phyloP scores from a whole-genome alignment of 2,113 vertebrate species.

The Scytalopus superciliaris region DNA sequence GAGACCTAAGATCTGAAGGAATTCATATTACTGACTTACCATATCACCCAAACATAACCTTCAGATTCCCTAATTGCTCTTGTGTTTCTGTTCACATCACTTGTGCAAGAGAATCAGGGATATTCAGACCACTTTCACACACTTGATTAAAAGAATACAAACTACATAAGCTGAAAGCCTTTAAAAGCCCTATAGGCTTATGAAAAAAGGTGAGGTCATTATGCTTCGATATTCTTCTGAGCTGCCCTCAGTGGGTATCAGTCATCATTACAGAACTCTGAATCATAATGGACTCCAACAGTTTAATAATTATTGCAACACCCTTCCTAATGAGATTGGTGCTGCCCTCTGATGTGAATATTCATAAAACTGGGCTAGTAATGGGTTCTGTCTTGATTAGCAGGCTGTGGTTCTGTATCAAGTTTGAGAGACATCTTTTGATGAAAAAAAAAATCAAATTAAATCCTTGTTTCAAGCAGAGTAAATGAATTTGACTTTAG shows the following conservation, averaged over 20 bases:
- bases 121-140: not conserved
- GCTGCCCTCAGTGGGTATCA: slow-evolving; percentile 40
- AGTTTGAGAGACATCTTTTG: slow-evolving; percentile 52
- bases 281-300: slow-evolving; percentile 63
- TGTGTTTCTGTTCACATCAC: slow-evolving; percentile 1
- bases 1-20: slow-evolving; percentile 47
- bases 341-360: slow-evolving; percentile 55
- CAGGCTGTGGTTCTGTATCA: slow-evolving; percentile 56
- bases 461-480: slow-evolving; percentile 76
- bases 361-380: slow-evolving; percentile 46
- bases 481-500: slow-evolving; percentile 82
- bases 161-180: slow-evolving; percentile 1
- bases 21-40: slow-evolving; percentile 24
- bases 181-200: slow-evolving; percentile 5
- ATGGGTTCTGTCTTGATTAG: slow-evolving; percentile 45
- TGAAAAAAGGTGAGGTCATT: slow-evolving; percentile 12
- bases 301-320: slow-evolving; percentile 57
- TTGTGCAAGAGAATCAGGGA: slow-evolving; percentile 19
- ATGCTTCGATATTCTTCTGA: slow-evolving; percentile 10
- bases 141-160: slow-evolving; percentile 37
- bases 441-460: slow-evolving; percentile 73
- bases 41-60: slow-evolving; percentile 7
- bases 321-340: slow-evolving; percentile 32
- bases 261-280: slow-evolving; percentile 35
- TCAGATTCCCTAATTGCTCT: slow-evolving; percentile 41